Conservation (phyloP, 2,888 invertebrate genomes). For the Agriopis aurantiaria region DNA sequence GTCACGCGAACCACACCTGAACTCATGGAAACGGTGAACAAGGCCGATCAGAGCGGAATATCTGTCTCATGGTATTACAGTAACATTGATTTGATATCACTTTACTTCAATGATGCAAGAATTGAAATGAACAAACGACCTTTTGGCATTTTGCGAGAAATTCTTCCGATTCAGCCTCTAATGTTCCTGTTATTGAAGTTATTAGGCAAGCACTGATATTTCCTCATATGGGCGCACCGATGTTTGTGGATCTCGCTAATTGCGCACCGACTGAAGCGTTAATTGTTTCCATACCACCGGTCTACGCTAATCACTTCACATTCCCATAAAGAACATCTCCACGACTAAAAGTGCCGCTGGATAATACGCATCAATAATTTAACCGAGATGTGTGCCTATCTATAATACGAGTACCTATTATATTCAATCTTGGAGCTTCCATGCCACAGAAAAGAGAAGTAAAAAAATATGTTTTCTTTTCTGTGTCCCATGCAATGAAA, state of each 20-base stretch:
- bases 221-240: slow-evolving; percentile 58
- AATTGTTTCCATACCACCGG: slow-evolving; percentile 66
- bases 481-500: too few species aligned
- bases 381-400: background rate
- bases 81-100: slow-evolving; percentile 1
- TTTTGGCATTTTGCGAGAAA: slow-evolving; percentile 19
- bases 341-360: slow-evolving; percentile 33
- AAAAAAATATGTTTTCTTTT: too few species aligned
- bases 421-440: too few species aligned
- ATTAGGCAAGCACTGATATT: slow-evolving; percentile 58
- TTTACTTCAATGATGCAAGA: background rate
- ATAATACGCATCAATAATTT: slow-evolving; percentile 1
- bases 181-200: slow-evolving; percentile 33
- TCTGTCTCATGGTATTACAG: background rate
- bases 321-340: slow-evolving; percentile 56
- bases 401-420: too few species aligned
- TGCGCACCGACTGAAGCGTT: slow-evolving; percentile 63
- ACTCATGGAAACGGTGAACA: slow-evolving; percentile 13
- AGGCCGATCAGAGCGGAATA: slow-evolving; percentile 12
- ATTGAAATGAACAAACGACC: slow-evolving; percentile 11
- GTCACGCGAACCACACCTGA: slow-evolving; percentile 23
- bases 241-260: slow-evolving; percentile 61
- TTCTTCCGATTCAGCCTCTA: slow-evolving; percentile 20
- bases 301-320: slow-evolving; percentile 69
- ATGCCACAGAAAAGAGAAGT: too few species aligned